A percentile compares a stretch with the other conserved stretches of the same genome.
Evolutionary conservation across 2,113 vertebrate species (phyloP).

Genomic region (Triplophysa dalaica): DNA sequence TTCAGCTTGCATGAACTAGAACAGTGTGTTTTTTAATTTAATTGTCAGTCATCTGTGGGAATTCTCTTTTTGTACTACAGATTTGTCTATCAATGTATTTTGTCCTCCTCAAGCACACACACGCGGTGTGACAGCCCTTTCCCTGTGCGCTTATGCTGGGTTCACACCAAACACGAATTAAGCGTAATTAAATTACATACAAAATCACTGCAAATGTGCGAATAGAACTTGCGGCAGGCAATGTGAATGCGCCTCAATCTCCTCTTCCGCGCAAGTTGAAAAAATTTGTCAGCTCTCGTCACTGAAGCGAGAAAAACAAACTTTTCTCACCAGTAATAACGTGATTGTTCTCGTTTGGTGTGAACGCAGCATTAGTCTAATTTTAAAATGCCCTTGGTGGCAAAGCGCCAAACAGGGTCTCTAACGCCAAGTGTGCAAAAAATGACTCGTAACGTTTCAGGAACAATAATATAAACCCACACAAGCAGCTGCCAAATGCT

Average conservation of each 20-base stretch:
- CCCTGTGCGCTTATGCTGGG: neutral
- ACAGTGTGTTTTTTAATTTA: neutral
- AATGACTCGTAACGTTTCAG: constrained; percentile 45
- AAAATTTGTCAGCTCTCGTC: too few relatives aligned
- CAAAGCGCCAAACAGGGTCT: constrained; percentile 33
- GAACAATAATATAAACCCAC: constrained; percentile 22
- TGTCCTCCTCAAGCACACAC: neutral
- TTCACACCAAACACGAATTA: too few relatives aligned
- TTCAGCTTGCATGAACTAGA: constrained; percentile 19
- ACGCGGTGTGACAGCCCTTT: constrained; percentile 7
- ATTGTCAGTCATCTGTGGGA: constrained; percentile 22
- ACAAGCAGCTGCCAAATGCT: constrained; percentile 22
- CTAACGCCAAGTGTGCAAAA: constrained; percentile 23
- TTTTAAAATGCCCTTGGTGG: constrained; percentile 47
- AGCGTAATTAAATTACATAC: too few relatives aligned
- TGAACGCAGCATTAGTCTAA: neutral
- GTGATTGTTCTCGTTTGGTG: too few relatives aligned
- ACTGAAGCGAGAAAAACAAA: too few relatives aligned
- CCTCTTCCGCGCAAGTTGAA: too few relatives aligned
- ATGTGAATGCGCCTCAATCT: too few relatives aligned
- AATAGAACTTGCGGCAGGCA: too few relatives aligned
- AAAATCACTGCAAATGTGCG: too few relatives aligned
- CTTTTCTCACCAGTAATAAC: too few relatives aligned
- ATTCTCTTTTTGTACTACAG: neutral
- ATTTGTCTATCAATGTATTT: neutral